Evolutionary conservation across 2,888 invertebrate species (phyloP), one percentile per base, ranked within the genome.

Genomic region (Drosophila subsilvestris): DNA sequence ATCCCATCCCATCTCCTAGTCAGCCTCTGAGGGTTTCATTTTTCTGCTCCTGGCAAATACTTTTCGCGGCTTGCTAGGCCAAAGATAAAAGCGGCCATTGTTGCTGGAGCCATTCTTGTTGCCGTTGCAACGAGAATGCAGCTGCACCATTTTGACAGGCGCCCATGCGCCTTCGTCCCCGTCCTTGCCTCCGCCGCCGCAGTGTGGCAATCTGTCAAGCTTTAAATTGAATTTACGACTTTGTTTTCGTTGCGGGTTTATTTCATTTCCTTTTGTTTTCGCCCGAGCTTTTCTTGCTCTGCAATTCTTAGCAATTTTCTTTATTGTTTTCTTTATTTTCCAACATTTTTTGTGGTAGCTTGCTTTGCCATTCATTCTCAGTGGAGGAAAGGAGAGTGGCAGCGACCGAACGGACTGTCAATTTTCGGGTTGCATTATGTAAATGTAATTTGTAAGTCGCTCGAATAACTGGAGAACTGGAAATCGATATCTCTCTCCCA

Each of bases 201-300:
- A 67, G 69, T 77, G 76, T 78, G 84, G 86, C 90, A 90, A 90
- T 90, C 90, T 90, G 90, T 90, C 89, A 90, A 84, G 89, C 90
- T 86, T 90, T 88, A 90, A 90, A 90, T 89, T 89, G 80, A 88
- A 90, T 89, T 88, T 90, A 85, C 89, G 89, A 88, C 86, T 88
- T 81, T 88, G 76, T 88, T 89, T 89, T 86, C 88, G 86, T 82
- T 74, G 80, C 75, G 74, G 67, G 71, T 86, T 88, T 76, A 81
- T 85, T 87, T 87, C 74, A 76, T 87, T 66, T 63, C 72, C 63
- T 53, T 60, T 56, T 58, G 48, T 68, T 69, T 63, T 60, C 54
- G 50, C 18, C 53, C 37, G 47, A 49, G 47, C 68, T 57, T 57
- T 20, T 53, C 72, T 67, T 51, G 27, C 75, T 48, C 56, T 49